These are phyloP conservation scores for Chelonia mydas DNA, from an alignment of 2,797 vertebrate species.

Conservation along the genomic window DNA sequence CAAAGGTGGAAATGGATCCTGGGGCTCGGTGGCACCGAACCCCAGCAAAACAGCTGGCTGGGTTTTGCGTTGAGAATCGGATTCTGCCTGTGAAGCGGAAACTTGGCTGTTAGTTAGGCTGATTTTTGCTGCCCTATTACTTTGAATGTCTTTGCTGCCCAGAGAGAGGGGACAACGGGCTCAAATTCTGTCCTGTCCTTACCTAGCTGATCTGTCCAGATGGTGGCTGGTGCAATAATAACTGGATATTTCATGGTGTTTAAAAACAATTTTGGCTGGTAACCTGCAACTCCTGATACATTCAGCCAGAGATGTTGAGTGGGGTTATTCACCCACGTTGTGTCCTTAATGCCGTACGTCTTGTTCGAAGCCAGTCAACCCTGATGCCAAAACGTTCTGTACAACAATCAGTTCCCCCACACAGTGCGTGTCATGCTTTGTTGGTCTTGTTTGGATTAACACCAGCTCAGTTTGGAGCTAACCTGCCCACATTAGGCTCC, in stretches of 20 bases:
- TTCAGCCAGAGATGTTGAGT: neutral
- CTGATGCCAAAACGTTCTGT: neutral
- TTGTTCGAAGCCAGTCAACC: accelerated
- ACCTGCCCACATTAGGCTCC: neutral
- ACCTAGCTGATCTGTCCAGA: accelerated
- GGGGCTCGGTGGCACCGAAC: constrained; percentile 43
- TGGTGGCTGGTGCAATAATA: neutral
- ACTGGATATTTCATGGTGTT: accelerated
- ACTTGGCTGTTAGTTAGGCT: accelerated
- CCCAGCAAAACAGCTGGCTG: accelerated
- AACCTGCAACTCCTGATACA: neutral
- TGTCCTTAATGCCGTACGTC: accelerated
- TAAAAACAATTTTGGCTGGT: accelerated
- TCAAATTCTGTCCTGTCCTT: accelerated
- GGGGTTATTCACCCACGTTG: accelerated
- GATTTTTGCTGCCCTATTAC: accelerated
- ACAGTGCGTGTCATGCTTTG: neutral
- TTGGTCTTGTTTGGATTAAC: accelerated
- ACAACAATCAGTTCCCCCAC: accelerated
- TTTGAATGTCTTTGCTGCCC: neutral
- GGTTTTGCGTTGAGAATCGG: accelerated
- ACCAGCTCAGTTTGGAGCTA: neutral
- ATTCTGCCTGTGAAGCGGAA: accelerated
- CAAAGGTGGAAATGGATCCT: neutral
- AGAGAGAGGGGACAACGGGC: neutral